Base-by-base conservation (phyloP, 2,797 vertebrate genomes). In the Sylvia borin region DNA sequence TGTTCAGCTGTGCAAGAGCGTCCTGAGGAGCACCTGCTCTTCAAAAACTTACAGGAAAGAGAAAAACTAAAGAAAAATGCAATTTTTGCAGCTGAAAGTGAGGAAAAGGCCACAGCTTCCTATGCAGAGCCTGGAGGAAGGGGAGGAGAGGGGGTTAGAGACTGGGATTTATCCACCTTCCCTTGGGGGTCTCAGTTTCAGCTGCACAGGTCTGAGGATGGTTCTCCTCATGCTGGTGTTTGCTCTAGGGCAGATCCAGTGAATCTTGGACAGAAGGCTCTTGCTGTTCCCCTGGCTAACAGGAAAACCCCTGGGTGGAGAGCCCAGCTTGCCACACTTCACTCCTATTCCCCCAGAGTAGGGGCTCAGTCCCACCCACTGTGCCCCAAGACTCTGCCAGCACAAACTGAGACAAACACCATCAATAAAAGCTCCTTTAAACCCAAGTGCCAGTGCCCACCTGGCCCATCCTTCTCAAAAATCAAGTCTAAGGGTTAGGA, bases 221-320 rank as follows among this genome's bases (percentile, higher is more conserved):
- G 34, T 34, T 91, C 12, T 20, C 17, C 21, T 26, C 40, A 53
- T 31, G 48, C 60, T 40, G n/a, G 42, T 8, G 3, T 2, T 32
- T 20, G 17, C 16, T 55, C 29, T 27, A 21, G 34, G 54, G 62
- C 45, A 74, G 53, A 38, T 53, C n/a, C 83, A 58, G 29, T 42
- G 34, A 16, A 4, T 78, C 25, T 48, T 2, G 2, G 50, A 17
- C 71, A 70, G 43, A 42, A 74, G 13, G 38, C 50, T n/a, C 8
- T n/a, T 17, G 17, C 8, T 71, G 24, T 36, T 62, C 78, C 34
- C 31, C 55, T 60, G 47, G 18, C 57, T 21, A 1, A 4, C 1
- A 16, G 32, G 13, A 19, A 67, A 60, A 5, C 2, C 3, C 4
- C 20, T 0, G 9, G 9, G 2, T 4, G 34, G 19, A 38, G 14